These are phyloP conservation scores for Chaetorhynchus papuensis DNA, from an alignment of 2,113 vertebrate species.

Conservation along the genomic window DNA sequence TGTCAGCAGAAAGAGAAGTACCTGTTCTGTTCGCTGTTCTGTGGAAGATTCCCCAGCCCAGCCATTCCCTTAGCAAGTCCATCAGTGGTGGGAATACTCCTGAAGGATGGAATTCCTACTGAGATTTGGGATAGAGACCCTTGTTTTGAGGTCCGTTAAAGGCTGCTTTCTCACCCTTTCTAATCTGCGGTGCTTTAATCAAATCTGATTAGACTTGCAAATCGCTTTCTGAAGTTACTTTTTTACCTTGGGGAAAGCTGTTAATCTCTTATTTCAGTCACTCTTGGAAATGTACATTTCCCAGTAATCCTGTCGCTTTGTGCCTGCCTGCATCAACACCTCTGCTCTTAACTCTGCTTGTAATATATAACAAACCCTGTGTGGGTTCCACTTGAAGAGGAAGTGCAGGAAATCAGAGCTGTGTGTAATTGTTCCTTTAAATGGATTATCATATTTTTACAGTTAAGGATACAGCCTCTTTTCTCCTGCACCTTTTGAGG, in stretches of 20 bases:
- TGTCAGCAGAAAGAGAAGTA: background rate
- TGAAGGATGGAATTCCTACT: fast-evolving
- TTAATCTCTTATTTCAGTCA: background rate
- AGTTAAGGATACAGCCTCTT: background rate
- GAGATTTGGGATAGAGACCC: background rate
- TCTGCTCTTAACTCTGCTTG: background rate
- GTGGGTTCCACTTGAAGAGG: background rate
- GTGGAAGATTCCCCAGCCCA: background rate
- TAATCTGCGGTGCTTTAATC: background rate
- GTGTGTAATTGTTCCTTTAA: background rate
- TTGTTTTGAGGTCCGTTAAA: background rate
- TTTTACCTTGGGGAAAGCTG: background rate
- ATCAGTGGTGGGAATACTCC: background rate
- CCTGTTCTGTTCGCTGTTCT: background rate
- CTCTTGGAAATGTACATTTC: background rate
- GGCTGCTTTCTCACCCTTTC: background rate
- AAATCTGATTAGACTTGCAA: background rate
- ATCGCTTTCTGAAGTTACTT: background rate
- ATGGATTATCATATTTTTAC: background rate
- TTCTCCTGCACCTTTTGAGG: background rate
- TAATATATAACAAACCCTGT: background rate
- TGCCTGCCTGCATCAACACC: background rate
- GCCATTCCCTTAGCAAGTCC: background rate
- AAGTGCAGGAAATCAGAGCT: background rate
- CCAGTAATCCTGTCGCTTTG: background rate